Evolutionary conservation across 2,888 invertebrate species (phyloP).

Genomic region (Pogonocherus hispidulus): DNA sequence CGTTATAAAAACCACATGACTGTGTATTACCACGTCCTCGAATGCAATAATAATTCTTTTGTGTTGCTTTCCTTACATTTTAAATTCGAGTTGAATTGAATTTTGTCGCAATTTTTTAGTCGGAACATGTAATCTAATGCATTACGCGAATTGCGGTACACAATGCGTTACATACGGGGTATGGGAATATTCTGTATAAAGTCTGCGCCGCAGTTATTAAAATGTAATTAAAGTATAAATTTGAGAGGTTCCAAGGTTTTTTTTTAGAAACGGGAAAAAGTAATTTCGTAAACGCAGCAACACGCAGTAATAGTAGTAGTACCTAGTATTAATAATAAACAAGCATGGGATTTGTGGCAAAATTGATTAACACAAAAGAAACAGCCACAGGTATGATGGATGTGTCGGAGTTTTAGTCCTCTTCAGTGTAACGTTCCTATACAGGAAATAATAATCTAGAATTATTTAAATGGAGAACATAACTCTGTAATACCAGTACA

Average conservation of each 20-base stretch:
- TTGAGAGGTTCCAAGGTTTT: no score
- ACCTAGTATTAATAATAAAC: no score
- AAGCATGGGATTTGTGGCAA: no score
- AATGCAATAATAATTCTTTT: conserved; percentile 15
- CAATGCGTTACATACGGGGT: background rate
- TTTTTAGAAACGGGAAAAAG: background rate
- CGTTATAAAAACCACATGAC: conserved; percentile 20
- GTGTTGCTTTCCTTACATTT: background rate
- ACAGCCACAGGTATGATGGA: no score
- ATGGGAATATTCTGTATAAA: background rate
- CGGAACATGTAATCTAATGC: background rate
- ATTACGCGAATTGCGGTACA: background rate
- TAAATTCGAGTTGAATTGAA: conserved; percentile 1
- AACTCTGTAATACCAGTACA: no score
- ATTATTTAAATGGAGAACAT: no score
- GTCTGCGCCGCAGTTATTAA: background rate
- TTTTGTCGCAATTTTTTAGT: conserved; percentile 12
- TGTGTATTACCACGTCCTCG: conserved; percentile 26
- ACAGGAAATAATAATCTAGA: no score
- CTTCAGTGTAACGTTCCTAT: no score
- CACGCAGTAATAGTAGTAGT: no score
- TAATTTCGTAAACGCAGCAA: background rate
- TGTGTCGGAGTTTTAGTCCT: no score
- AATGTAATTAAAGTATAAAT: background rate
- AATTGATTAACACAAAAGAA: no score